phyloP scores from a whole-genome alignment of 2,888 invertebrate genomes.

The Hedychridium roseum region DNA sequence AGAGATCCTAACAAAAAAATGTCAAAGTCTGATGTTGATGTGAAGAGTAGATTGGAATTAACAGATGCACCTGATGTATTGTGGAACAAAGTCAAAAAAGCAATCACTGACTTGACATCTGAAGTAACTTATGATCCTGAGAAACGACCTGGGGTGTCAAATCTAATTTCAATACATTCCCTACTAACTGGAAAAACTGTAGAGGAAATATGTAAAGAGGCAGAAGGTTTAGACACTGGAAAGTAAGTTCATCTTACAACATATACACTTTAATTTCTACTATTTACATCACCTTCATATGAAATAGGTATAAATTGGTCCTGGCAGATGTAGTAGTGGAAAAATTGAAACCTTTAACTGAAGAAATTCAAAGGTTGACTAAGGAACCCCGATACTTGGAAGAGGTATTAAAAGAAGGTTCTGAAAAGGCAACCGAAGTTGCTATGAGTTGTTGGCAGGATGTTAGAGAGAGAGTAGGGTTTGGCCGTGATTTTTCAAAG shows the following conservation, averaged over 20 bases:
- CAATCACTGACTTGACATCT: conserved; percentile 89
- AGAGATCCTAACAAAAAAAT: conserved; percentile 91
- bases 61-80: conserved; percentile 78
- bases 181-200: conserved; percentile 73
- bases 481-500: conserved; percentile 35
- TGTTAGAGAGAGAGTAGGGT: conserved; percentile 71
- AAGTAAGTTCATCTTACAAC: conserved; percentile 65
- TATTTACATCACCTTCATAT: conserved; percentile 11
- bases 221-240: conserved; percentile 74
- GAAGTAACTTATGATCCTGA: conserved; percentile 82
- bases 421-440: conserved; percentile 70
- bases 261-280: not conserved
- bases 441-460: conserved; percentile 73
- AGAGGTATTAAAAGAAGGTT: conserved; percentile 71
- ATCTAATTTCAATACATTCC: conserved; percentile 86
- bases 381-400: conserved; percentile 71
- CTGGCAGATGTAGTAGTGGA: conserved; percentile 79
- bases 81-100: conserved; percentile 79
- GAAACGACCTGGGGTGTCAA: conserved; percentile 85
- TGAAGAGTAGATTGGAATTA: conserved; percentile 80
- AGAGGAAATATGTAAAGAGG: conserved; percentile 76
- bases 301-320: conserved; percentile 73
- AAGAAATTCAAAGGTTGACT: conserved; percentile 68
- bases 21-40: conserved; percentile 93
- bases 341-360: conserved; percentile 75